Evolutionary conservation across 1,140 invertebrate species (phyloP).

Genomic region (Orius laevigatus): DNA sequence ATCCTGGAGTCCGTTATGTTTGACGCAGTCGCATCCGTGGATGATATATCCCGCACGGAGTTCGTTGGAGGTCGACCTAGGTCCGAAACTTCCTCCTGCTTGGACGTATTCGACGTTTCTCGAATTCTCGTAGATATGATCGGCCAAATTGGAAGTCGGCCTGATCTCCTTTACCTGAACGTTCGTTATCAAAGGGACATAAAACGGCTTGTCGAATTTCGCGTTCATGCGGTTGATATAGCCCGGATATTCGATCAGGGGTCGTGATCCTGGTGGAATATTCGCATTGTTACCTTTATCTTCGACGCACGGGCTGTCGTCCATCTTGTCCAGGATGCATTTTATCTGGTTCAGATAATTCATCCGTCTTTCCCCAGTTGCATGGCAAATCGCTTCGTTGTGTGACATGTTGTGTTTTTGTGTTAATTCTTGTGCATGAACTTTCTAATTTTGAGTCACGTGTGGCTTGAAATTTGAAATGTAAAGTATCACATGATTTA

Average conservation of each 20-base stretch:
- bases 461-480: neutral
- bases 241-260: slow-evolving; percentile 10
- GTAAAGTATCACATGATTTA: neutral
- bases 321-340: slow-evolving; percentile 13
- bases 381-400: slow-evolving; percentile 9
- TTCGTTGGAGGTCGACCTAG: slow-evolving; percentile 3
- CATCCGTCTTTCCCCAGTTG: slow-evolving; percentile 5
- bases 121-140: slow-evolving; percentile 1
- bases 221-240: slow-evolving; percentile 9
- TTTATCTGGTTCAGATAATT: slow-evolving; percentile 14
- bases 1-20: slow-evolving; percentile 12
- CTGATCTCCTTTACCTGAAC: slow-evolving; percentile 1
- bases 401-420: slow-evolving; percentile 1
- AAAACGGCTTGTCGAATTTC: slow-evolving; percentile 6
- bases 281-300: neutral
- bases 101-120: slow-evolving; percentile 1
- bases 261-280: neutral
- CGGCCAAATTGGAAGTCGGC: neutral
- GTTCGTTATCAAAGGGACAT: neutral
- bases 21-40: slow-evolving; percentile 8
- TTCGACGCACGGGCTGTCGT: slow-evolving; percentile 8
- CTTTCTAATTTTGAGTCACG: neutral
- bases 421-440: neutral
- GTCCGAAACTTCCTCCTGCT: neutral
- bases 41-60: slow-evolving; percentile 1